Conservation (phyloP, 2,888 invertebrate genomes). For the Daptonema setosum region DNA sequence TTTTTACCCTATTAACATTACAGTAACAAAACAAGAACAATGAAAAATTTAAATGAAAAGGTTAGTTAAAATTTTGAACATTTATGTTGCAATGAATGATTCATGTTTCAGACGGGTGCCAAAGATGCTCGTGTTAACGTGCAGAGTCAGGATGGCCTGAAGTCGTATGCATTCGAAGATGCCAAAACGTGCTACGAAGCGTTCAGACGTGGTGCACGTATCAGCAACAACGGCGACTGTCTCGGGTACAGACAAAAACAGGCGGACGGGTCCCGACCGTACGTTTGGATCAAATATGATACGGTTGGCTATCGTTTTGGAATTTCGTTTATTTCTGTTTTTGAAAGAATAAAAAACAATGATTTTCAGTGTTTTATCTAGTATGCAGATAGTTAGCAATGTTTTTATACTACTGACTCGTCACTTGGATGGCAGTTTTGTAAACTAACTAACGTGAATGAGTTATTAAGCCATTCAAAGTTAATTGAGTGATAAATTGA, state of each 20-base stretch:
- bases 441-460: too few relatives aligned
- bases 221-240: slow-evolving; percentile 47
- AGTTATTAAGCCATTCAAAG: too few relatives aligned
- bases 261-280: slow-evolving; percentile 17
- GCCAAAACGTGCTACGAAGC: slow-evolving; percentile 67
- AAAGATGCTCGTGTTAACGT: background rate
- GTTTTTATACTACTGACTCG: background rate
- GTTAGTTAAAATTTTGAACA: background rate
- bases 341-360: background rate
- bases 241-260: slow-evolving; percentile 18
- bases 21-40: too few relatives aligned
- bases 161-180: slow-evolving; percentile 53
- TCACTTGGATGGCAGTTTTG: too few relatives aligned
- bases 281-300: slow-evolving; percentile 15
- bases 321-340: background rate
- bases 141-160: slow-evolving; percentile 15
- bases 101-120: background rate
- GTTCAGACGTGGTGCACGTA: slow-evolving; percentile 55
- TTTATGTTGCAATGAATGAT: background rate
- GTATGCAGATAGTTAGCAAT: background rate
- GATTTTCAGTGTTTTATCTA: background rate
- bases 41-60: background rate
- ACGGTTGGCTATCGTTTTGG: background rate
- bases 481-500: too few relatives aligned
- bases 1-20: too few relatives aligned